A percentile compares a stretch with the other conserved stretches of the same genome.
Conservation (phyloP, 92 coral and sea anemone species). For the Chrysogorgia sp. region DNA sequence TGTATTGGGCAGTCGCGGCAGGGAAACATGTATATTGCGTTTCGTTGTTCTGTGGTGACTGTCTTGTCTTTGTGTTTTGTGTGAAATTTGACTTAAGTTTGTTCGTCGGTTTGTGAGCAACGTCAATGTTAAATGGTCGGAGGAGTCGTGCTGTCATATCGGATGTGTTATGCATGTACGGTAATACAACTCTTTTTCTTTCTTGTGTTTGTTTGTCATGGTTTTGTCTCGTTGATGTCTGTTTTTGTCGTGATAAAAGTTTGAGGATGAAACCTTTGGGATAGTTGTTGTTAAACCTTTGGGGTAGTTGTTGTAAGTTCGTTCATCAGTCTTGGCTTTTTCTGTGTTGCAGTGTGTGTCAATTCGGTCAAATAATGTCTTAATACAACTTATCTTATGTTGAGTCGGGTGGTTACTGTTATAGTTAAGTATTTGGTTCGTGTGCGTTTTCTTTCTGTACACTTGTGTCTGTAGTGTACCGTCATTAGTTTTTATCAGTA, state of each 20-base stretch:
- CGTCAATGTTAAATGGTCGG: background rate
- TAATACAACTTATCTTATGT: background rate
- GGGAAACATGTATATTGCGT: constrained; percentile 14
- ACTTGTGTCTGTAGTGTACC: too few relatives aligned
- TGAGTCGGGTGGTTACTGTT: constrained; percentile 16
- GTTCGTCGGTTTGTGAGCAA: too few relatives aligned
- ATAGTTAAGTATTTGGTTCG: constrained; percentile 18
- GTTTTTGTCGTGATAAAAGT: background rate
- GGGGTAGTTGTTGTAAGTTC: too few relatives aligned
- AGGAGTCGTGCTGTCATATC: background rate
- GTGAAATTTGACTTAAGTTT: too few relatives aligned
- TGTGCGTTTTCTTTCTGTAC: constrained; percentile 5
- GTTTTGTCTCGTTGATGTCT: background rate
- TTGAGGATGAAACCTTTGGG: background rate
- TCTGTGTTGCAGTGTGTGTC: constrained; percentile 2
- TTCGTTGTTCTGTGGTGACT: background rate
- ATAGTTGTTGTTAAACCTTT: background rate
- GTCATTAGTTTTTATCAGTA: background rate
- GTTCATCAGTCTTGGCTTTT: background rate
- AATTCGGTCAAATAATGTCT: constrained; percentile 7
- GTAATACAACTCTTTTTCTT: background rate
- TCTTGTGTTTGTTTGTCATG: background rate
- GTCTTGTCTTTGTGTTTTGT: background rate
- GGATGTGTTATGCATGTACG: background rate
- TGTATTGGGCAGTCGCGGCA: background rate